phyloP scores from a whole-genome alignment of 2,797 vertebrate genomes.

The Sebastes taczanowskii region DNA sequence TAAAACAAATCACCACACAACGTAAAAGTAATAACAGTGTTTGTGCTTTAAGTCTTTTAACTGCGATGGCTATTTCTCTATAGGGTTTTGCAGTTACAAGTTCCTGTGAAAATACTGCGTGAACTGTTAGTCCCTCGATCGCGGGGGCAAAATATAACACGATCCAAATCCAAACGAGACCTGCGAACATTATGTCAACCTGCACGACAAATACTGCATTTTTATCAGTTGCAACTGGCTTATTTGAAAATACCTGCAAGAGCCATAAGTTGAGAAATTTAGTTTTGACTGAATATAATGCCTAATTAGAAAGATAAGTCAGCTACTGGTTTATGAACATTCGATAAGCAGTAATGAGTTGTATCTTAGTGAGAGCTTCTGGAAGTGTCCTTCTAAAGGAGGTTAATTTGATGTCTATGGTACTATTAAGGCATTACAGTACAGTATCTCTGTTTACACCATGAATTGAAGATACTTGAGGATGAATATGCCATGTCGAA shows the following conservation, averaged over 20 bases:
- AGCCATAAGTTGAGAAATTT: conserved; percentile 15
- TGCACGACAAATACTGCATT: conserved; percentile 61
- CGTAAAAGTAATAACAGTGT: conserved; percentile 67
- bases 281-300: conserved; percentile 13
- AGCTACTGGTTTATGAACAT: conserved; percentile 43
- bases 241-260: conserved; percentile 59
- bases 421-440: conserved; percentile 80
- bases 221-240: conserved; percentile 50
- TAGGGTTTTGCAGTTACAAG: conserved; percentile 71
- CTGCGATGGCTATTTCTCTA: conserved; percentile 80
- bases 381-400: conserved; percentile 44
- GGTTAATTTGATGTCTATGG: conserved; percentile 60
- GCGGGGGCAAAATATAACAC: conserved; percentile 33
- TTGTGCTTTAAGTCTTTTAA: conserved; percentile 83
- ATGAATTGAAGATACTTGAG: conserved; percentile 54
- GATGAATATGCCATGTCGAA: conserved; percentile 56
- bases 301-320: conserved; percentile 43
- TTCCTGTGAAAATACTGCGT: conserved; percentile 64
- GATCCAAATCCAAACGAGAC: conserved; percentile 47
- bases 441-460: conserved; percentile 65
- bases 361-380: conserved; percentile 35
- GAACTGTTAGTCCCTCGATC: conserved; percentile 40
- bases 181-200: conserved; percentile 40
- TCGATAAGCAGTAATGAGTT: conserved; percentile 41
- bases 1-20: conserved; percentile 72